Evolutionary conservation across 2,888 invertebrate genomes (phyloP), one percentile per base, ranked within the genome.

Genomic region (Trichogramma dendrolimi): DNA sequence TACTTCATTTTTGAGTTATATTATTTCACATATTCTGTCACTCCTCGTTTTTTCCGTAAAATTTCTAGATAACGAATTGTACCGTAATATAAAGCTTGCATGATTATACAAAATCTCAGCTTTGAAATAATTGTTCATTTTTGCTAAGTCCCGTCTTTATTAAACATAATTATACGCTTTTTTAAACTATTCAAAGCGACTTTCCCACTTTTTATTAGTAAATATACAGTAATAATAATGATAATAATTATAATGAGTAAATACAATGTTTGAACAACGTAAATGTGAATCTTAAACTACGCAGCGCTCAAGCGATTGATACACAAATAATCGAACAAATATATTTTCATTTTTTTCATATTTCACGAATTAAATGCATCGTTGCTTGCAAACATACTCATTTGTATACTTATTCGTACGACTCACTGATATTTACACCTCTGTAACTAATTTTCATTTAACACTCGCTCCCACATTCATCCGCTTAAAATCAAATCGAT

Each of bases 341-440:
- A 14, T 48, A 5, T 48, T 6, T 48, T 48, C 27, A 14, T 48
- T 11, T 5, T 48, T 48, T 48, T 48, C 48, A 14, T 48, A 11
- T 48, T 14, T 53, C 27, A 62, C 40, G 41, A 65, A 62, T 55
- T 60, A 63, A 65, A 63, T 63, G 58, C 61, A 61, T 62, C 56
- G 57, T 55, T 60, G 41, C 58, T 58, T 67, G 40, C 70, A 67
- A 66, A 60, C 69, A 65, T 60, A 67, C 69, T 65, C 56, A 64
- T 27, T 27, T 27, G 27, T 27, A 27, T 63, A 58, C 55, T 63
- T 57, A 61, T 64, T 69, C 58, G 51, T 58, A 58, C 58, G 70
- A 68, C 67, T 72, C 66, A 63, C 69, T 69, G 70, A 69, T 72
- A 72, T 72, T 68, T 72, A 72, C 71, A 72, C 59, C 66, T 47